These are phyloP conservation scores for Gavialis gangeticus DNA, from an alignment of 2,113 vertebrate genomes.

Conservation along the genomic window DNA sequence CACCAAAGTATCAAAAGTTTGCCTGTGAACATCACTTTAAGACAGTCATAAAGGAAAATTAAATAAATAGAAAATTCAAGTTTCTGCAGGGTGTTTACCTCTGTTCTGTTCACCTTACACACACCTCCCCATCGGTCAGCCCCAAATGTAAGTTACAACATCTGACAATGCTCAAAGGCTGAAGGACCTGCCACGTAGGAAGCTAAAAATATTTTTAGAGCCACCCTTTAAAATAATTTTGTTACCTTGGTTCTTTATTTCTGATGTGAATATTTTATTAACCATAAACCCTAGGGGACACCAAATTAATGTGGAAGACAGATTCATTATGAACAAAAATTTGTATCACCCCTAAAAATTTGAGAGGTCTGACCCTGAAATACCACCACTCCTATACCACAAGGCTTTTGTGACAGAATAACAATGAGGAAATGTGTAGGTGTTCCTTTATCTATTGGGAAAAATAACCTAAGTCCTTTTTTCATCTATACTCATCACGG, in stretches of 20 bases:
- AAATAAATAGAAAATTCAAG: no score
- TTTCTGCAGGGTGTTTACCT: not conserved
- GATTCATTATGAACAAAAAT: conserved; percentile 36
- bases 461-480: not conserved
- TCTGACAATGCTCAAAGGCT: not conserved
- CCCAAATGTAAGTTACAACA: not conserved
- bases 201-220: not conserved
- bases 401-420: conserved; percentile 18
- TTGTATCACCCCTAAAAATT: conserved; percentile 15
- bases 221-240: not conserved
- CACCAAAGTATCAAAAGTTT: not conserved
- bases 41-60: no score
- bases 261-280: conserved; percentile 23
- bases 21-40: not conserved
- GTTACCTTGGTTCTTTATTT: conserved; percentile 36
- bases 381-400: not conserved
- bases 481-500: not conserved
- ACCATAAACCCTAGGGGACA: not conserved
- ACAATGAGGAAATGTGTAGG: not conserved
- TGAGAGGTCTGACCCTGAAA: not conserved
- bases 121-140: not conserved
- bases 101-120: not conserved
- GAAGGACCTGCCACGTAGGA: not conserved
- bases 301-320: not conserved
- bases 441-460: conserved; percentile 3